Evolutionary conservation across 2,797 vertebrate genomes (phyloP).

Genomic region (Channa striata): DNA sequence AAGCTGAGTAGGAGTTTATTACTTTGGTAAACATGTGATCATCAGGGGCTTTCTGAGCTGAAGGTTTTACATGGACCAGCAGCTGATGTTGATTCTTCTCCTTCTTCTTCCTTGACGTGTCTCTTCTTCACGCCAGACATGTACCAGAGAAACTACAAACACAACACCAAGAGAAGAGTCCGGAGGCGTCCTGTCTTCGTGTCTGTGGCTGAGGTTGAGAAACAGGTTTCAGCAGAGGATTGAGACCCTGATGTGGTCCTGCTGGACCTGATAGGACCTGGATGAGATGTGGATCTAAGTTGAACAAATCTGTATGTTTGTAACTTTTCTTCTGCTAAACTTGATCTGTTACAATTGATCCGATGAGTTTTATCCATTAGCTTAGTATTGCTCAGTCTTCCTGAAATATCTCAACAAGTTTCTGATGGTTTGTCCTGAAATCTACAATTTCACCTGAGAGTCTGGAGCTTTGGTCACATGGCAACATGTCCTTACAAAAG

Average conservation of each 20-base stretch:
- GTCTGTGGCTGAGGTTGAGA: slow-evolving; percentile 81
- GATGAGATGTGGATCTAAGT: neutral
- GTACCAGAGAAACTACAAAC: slow-evolving; percentile 87
- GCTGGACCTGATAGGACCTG: neutral
- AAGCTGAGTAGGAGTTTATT: too few relatives aligned
- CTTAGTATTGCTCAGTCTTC: too few relatives aligned
- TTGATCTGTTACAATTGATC: too few relatives aligned
- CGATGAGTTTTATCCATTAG: too few relatives aligned
- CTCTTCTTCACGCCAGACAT: slow-evolving; percentile 81
- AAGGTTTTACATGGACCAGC: neutral
- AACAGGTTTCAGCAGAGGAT: slow-evolving; percentile 65
- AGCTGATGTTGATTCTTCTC: neutral
- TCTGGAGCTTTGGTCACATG: too few relatives aligned
- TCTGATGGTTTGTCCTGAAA: too few relatives aligned
- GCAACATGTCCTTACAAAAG: too few relatives aligned
- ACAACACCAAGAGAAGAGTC: slow-evolving; percentile 84
- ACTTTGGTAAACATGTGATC: too few relatives aligned
- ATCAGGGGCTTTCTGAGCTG: too few relatives aligned
- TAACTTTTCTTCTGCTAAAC: too few relatives aligned
- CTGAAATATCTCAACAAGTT: too few relatives aligned
- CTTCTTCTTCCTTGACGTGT: neutral
- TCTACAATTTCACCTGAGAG: too few relatives aligned
- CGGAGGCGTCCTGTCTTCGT: slow-evolving; percentile 88
- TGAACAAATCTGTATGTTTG: neutral
- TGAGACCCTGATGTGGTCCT: neutral